These are phyloP conservation scores for Lophius americanus DNA, from an alignment of 2,797 vertebrate genomes.

Conservation along the genomic window DNA sequence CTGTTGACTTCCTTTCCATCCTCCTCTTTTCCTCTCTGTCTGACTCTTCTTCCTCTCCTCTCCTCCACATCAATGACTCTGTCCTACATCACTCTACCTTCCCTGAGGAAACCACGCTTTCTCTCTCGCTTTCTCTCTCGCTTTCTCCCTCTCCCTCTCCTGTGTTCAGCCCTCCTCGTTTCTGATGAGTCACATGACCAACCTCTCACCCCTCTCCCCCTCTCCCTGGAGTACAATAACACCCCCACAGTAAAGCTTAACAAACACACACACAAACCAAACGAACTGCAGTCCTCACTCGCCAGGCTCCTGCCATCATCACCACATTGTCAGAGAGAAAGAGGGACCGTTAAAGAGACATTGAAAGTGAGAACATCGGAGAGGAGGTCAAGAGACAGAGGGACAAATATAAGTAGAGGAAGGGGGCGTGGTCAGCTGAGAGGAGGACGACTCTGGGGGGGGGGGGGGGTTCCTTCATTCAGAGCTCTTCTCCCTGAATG, in stretches of 20 bases:
- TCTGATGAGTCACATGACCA: slow-evolving; percentile 68
- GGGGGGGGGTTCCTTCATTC: slow-evolving; percentile 36
- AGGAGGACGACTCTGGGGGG: not conserved
- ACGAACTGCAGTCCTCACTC: slow-evolving; percentile 9
- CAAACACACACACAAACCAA: slow-evolving; percentile 25
- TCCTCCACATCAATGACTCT: slow-evolving; percentile 53
- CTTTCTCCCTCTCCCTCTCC: slow-evolving; percentile 13
- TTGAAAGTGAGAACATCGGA: slow-evolving; percentile 33
- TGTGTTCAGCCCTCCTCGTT: slow-evolving; percentile 35
- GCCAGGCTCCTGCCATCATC: slow-evolving; percentile 25
- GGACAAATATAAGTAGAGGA: slow-evolving; percentile 36
- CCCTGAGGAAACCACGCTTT: slow-evolving; percentile 53
- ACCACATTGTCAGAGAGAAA: slow-evolving; percentile 30
- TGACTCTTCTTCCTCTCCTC: slow-evolving; percentile 21
- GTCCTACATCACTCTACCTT: slow-evolving; percentile 61
- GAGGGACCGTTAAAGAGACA: slow-evolving; percentile 22
- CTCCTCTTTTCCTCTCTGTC: not conserved
- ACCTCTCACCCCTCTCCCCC: slow-evolving; percentile 34
- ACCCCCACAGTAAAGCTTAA: slow-evolving; percentile 51
- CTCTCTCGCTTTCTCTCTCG: slow-evolving; percentile 10
- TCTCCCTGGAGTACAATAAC: slow-evolving; percentile 55
- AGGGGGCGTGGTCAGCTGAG: slow-evolving; percentile 31
- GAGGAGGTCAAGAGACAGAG: slow-evolving; percentile 46
- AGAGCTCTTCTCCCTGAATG: slow-evolving; percentile 68
- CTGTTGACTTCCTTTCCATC: not conserved